phyloP scores from a whole-genome alignment of 2,888 invertebrate genomes.

The Watsonalla binaria region DNA sequence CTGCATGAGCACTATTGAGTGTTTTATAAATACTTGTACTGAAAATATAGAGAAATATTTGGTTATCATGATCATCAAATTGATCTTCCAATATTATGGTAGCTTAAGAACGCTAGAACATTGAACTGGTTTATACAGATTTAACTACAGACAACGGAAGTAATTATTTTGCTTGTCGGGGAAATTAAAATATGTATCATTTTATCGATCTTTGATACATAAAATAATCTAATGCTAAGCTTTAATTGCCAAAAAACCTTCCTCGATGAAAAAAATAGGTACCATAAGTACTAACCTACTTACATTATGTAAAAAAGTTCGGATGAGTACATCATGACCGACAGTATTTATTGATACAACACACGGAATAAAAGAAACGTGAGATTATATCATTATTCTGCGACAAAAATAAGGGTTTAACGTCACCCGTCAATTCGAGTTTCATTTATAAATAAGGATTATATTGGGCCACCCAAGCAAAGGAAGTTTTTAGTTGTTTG shows the following conservation, averaged over 20 bases:
- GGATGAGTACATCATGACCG: not conserved
- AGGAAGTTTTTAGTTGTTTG: not conserved
- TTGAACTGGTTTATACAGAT: too few species aligned
- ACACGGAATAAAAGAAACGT: not conserved
- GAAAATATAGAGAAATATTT: not conserved
- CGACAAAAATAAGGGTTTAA: not conserved
- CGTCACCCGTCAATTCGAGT: not conserved
- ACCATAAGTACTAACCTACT: not conserved
- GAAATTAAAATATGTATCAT: too few species aligned
- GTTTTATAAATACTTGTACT: not conserved
- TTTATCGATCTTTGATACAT: too few species aligned
- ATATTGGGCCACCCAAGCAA: not conserved
- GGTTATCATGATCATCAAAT: too few species aligned
- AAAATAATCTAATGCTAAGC: too few species aligned
- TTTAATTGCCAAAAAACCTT: too few species aligned
- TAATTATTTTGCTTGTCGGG: too few species aligned
- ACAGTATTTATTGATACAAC: not conserved
- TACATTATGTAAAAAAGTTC: not conserved
- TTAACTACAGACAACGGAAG: too few species aligned
- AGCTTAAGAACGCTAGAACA: too few species aligned
- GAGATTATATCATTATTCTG: not conserved
- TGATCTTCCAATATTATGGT: too few species aligned
- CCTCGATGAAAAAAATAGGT: too few species aligned
- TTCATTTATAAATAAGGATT: constrained; percentile 1
- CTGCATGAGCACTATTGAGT: not conserved